Base-by-base conservation (phyloP, 2,888 invertebrate species). In the Thymelicus sylvestris region DNA sequence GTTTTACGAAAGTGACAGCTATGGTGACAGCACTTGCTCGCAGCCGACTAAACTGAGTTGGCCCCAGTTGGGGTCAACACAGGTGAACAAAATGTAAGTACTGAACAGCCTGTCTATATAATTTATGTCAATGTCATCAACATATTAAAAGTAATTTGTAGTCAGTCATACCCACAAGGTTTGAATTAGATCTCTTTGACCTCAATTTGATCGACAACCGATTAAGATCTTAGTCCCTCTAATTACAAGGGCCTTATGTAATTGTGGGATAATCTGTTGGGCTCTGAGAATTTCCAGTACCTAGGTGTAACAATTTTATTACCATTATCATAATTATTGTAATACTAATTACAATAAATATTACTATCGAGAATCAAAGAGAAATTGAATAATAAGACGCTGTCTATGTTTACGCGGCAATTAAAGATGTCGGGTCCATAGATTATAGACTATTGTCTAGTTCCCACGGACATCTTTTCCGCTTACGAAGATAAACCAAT, bases 371-470 rank as follows among this genome's bases (percentile, higher is more conserved):
- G 19, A 19, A 19, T n/a, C 50, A n/a, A 50, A 15, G 50, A 7
- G 50, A 52, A 52, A 52, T 52, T 52, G 19, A 15, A 52, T 52
- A 7, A 52, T 52, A 7, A 19, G 7, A 1, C 15, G 15, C 15
- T 0, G 50, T 52, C 50, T 19, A 52, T n/a, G 15, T 52, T 52
- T 52, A 19, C 50, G 50, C 15, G 50, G 15, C 8, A 52, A 52
- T 52, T 52, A 19, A 52, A 52, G 0, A 12, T 52, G 15, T 47
- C 47, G 47, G 47, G 7, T 52, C 50, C 50, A 19, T 19, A 52
- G 15, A 52, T 24, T 48, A 50, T 61, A 61, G 41, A 15, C 15
- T 44, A 44, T 44, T 61, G 61, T 44, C 19, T 44, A 61, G 44
- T 19, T 61, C 61, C 44, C 61, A 44, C 61, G 41, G 19, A 10